A percentile compares a stretch with the other conserved stretches of the same genome.
Conservation (phyloP, 1,140 invertebrate genomes). For the Archivesica marissinica region DNA sequence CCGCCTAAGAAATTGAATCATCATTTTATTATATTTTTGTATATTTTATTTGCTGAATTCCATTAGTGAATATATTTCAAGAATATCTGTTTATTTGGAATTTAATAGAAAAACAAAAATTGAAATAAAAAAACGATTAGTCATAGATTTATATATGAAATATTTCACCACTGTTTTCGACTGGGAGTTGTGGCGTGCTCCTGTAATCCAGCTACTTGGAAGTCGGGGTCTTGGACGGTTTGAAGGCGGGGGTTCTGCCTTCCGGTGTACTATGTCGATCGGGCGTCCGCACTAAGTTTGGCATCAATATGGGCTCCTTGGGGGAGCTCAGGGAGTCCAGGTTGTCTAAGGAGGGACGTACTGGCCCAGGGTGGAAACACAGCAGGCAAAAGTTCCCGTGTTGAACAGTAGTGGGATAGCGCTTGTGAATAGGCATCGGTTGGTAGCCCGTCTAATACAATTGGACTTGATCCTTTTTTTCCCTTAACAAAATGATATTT, state of each 20-base stretch:
- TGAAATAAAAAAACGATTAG: conserved; percentile 11
- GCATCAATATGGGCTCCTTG: conserved; percentile 93
- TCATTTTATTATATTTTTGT: no score
- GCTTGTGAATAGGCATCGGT: conserved; percentile 92
- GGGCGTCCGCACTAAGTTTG: conserved; percentile 88
- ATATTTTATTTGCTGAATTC: no score
- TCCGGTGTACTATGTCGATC: conserved; percentile 84
- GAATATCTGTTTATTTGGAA: no score
- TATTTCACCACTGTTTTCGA: conserved; percentile 16
- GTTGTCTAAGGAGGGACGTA: conserved; percentile 96
- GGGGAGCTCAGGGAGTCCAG: conserved; percentile 86
- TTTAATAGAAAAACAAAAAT: neutral
- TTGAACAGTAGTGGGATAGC: conserved; percentile 98
- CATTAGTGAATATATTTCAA: no score
- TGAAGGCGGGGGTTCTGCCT: conserved; percentile 62
- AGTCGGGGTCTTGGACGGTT: conserved; percentile 82
- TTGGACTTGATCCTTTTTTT: conserved; percentile 60
- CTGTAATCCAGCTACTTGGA: conserved; percentile 97
- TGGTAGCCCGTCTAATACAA: conserved; percentile 64
- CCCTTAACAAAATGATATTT: no score
- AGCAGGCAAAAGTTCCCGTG: conserved; percentile 98
- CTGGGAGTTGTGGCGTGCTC: conserved; percentile 87
- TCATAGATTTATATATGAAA: conserved; percentile 4
- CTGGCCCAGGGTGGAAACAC: conserved; percentile 98
- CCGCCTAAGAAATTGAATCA: no score